A percentile compares a stretch with the other conserved stretches of the same genome.
Evolutionary conservation across 2,113 vertebrate genomes (phyloP).

Genomic region (Sprattus sprattus): DNA sequence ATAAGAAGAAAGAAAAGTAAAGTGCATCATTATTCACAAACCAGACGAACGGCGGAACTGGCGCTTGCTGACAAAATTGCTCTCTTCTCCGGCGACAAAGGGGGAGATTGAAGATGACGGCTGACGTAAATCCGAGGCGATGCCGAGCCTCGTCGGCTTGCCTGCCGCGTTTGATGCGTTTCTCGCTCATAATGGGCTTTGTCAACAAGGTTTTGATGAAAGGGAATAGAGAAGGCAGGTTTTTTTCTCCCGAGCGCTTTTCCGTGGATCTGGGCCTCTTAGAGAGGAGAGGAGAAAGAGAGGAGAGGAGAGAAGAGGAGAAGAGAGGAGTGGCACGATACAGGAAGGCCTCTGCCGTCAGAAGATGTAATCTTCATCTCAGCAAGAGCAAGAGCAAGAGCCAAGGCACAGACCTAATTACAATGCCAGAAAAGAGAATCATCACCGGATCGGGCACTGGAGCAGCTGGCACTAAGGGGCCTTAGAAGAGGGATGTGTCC

Average conservation of each 20-base stretch:
- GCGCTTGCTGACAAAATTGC: background rate
- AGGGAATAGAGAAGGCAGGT: background rate
- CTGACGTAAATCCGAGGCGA: background rate
- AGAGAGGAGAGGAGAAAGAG: no score
- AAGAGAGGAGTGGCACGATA: no score
- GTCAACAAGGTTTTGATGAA: conserved; percentile 2
- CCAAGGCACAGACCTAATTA: background rate
- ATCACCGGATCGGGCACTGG: background rate
- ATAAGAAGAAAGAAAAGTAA: background rate
- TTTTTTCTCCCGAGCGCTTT: background rate
- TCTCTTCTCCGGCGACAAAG: background rate
- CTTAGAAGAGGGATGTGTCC: background rate
- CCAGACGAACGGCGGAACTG: background rate
- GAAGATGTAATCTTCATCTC: background rate
- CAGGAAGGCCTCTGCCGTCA: background rate
- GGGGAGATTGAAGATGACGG: background rate
- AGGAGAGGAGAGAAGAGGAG: background rate
- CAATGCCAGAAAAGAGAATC: background rate
- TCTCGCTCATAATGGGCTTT: background rate
- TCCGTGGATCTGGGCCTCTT: background rate
- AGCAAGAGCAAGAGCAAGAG: background rate
- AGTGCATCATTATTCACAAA: background rate
- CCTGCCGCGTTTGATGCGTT: background rate
- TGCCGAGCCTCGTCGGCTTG: background rate
- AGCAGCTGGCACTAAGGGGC: background rate